Base-by-base conservation (phyloP, 2,888 invertebrate genomes). In the Drosophila planitibia region DNA sequence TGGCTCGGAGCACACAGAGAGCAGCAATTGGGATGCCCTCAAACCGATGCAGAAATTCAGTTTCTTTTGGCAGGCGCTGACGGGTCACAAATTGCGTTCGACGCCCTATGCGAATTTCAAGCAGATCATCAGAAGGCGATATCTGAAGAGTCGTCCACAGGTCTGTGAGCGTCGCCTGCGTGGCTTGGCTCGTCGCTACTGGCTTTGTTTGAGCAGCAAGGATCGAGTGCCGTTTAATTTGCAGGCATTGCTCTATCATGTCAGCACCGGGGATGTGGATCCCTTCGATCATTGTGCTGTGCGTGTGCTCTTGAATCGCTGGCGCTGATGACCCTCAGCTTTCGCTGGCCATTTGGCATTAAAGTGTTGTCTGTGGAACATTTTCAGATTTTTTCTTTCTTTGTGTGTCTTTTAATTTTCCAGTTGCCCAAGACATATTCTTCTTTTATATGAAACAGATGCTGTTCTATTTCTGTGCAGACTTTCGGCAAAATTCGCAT, bases 391-490 rank as follows among this genome's bases (percentile, higher is more conserved):
- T 82, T 41, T 35, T 47, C 47, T 16, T 22, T 22, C 47, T 47
- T 52, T 30, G 52, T 14, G 37, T 22, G 75, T 71, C 74, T 84
- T 57, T 84, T 53, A 53, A 71, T 76, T 75, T 73, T 22, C 19
- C 70, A 55, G 69, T 68, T 57, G 52, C 53, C 54, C 60, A 32
- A 37, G 39, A 41, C 52, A 67, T 59, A 6, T 44, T 44, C 32
- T 22, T 59, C 47, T 52, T 74, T 91, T 84, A 91, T 88, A 85
- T 53, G 76, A 91, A 88, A 69, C 90, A 90, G 91, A 90, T 90
- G 91, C 81, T 78, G 58, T 52, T 79, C 84, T 86, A 90, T 90
- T 89, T 85, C 74, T 39, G 66, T 58, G 72, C 79, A 74, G 71
- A 72, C 73, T 74, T 74, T 74, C 66, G 37, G 28, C 14, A 57